phyloP scores from a whole-genome alignment of 2,113 vertebrate species.

The Glaucomys volans region DNA sequence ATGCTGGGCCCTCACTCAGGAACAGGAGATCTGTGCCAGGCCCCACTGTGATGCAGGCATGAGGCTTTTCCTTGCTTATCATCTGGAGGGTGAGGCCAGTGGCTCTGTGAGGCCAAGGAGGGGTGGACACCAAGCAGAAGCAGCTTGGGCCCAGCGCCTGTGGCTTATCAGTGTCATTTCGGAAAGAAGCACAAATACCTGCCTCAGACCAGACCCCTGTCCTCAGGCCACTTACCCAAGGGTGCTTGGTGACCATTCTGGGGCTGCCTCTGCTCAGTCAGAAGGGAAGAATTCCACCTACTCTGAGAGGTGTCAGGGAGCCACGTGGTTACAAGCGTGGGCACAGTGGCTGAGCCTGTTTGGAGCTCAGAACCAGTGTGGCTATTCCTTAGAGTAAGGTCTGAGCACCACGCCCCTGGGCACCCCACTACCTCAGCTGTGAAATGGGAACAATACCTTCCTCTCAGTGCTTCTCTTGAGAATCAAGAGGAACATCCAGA shows the following conservation, averaged over 20 bases:
- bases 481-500: background rate
- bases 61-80: background rate
- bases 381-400: background rate
- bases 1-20: no score
- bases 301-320: background rate
- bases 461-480: background rate
- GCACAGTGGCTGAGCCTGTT: background rate
- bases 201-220: background rate
- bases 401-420: background rate
- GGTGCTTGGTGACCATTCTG: background rate
- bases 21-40: background rate
- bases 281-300: no score
- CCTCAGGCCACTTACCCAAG: background rate
- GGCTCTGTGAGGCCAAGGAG: background rate
- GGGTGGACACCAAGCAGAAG: background rate
- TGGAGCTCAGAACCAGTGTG: rapidly evolving
- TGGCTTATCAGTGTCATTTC: background rate
- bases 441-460: background rate
- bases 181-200: background rate
- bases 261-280: background rate
- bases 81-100: background rate
- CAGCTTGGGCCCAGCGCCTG: background rate
- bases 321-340: background rate
- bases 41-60: background rate
- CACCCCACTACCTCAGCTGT: background rate